These are phyloP conservation scores for Anguilla megastoma DNA, from an alignment of 2,797 vertebrate species.

Conservation along the genomic window DNA sequence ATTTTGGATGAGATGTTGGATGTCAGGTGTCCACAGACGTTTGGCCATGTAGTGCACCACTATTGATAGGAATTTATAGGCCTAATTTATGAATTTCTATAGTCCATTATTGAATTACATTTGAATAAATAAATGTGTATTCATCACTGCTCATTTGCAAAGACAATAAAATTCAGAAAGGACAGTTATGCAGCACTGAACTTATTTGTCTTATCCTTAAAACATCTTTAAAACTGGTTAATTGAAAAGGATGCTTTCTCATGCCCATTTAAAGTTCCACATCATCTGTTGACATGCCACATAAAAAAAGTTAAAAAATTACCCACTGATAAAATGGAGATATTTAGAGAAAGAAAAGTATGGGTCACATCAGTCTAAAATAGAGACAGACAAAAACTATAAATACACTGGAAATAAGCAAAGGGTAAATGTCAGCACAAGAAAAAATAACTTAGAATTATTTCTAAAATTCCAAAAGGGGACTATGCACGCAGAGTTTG, in stretches of 20 bases:
- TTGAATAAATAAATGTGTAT: not conserved
- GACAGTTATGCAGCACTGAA: not conserved
- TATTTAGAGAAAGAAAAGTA: not conserved
- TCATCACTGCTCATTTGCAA: not conserved
- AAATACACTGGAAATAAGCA: not conserved
- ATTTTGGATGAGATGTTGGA: no score
- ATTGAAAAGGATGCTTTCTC: not conserved
- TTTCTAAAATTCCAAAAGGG: not conserved
- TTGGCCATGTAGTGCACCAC: no score
- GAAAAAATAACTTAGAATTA: not conserved
- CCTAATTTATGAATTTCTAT: not conserved
- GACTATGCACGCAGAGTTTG: not conserved
- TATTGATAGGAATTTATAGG: not conserved
- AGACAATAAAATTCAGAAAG: not conserved
- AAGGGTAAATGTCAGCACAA: not conserved
- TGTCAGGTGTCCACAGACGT: no score
- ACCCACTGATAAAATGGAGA: conserved; percentile 2
- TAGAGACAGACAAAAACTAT: not conserved
- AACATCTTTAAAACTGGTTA: not conserved
- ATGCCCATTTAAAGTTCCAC: not conserved
- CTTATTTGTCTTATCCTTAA: not conserved
- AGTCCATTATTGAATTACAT: not conserved
- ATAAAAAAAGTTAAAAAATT: not conserved
- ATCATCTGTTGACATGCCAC: not conserved
- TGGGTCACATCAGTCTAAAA: conserved; percentile 4